phyloP scores from a whole-genome alignment of 2,797 vertebrate genomes.

The Trichosurus vulpecula region DNA sequence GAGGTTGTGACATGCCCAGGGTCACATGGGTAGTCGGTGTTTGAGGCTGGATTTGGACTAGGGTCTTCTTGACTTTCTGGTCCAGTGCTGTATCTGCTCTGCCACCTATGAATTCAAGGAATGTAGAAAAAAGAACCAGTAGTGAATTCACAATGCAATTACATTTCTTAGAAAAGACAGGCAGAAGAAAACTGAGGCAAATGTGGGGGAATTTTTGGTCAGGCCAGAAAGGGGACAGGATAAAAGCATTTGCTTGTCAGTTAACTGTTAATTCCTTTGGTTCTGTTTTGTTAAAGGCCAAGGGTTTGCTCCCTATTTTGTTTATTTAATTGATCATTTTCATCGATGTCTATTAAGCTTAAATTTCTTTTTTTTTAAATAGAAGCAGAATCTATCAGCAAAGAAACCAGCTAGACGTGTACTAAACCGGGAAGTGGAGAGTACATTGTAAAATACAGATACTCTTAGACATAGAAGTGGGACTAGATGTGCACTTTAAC shows the following conservation, averaged over 20 bases:
- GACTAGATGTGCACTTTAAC: not conserved
- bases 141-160: too few relatives aligned
- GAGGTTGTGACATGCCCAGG: not conserved
- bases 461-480: not conserved
- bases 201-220: not conserved
- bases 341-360: not conserved
- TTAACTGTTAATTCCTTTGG: not conserved
- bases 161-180: too few relatives aligned
- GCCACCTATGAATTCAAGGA: too few relatives aligned
- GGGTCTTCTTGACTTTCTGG: too few relatives aligned
- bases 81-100: too few relatives aligned
- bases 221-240: not conserved
- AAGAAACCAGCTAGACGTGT: not conserved
- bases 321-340: not conserved
- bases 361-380: not conserved
- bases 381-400: not conserved
- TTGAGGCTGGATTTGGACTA: too few relatives aligned
- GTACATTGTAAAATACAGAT: not conserved
- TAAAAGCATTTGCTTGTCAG: not conserved
- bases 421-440: not conserved
- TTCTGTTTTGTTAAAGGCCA: not conserved
- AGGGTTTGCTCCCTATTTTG: not conserved
- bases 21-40: not conserved
- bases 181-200: not conserved
- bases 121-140: too few relatives aligned